Evolutionary conservation across 2,113 vertebrate species (phyloP), one percentile per base, ranked within the genome.

Genomic region (Cacatua alba): DNA sequence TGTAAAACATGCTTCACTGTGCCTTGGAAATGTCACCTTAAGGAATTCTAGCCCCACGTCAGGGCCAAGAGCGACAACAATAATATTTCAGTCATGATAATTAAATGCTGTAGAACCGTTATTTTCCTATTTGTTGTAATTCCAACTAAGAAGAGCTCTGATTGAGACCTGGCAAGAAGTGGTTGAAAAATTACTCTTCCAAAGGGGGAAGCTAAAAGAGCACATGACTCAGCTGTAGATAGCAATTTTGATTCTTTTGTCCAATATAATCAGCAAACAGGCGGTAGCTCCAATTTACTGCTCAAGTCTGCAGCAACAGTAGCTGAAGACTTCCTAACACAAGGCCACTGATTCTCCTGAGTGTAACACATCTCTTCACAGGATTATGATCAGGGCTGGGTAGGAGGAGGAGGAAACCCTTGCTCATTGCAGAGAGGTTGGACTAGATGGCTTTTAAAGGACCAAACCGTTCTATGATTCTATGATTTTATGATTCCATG

Each of bases 61-160:
- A 72, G 81, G 92, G 86, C 90, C 96, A 94, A 94, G 63, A 91
- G 77, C 89, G 94, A 92, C 83, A 91, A 93, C 88, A 96, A 65
- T 87, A 94, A 91, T 94, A 94, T 92, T 95, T 92, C 81, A 96
- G 77, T 85, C 95, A 93, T 67, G 65, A 76, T 96, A 96, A 95
- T 97, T 94, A 94, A 96, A 95, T 74, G 83, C 77, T 94, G 83
- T 85, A 92, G 94, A 77, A 94, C 83, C 44, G 35, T 96, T 95
- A 96, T 96, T 96, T 97, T 97, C 92, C 92, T 89, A 94, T 97
- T 96, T 97, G 95, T 96, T 96, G 88, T 82, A 96, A 97, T 96
- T 96, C 95, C 90, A 95, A 13, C 94, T 93, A 94, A 97, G 95
- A 97, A 96, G 80, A 8, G 85, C 79, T 94, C 92, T 96, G 95